Base-by-base conservation (phyloP, 1,140 invertebrate genomes). In the Helicoverpa armigera region DNA sequence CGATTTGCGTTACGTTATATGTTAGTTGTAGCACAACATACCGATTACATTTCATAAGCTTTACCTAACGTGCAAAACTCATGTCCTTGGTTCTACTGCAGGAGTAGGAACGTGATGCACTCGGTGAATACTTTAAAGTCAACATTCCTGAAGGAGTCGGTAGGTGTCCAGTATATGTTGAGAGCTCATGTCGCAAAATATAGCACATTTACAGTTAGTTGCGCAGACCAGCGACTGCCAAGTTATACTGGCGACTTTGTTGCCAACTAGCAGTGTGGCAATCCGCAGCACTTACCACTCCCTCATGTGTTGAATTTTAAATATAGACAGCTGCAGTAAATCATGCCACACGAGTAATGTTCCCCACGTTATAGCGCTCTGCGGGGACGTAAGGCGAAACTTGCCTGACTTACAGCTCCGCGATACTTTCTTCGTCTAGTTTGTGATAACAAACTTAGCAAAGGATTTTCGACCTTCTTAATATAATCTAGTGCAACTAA, bases 291-390 rank as follows among this genome's bases (percentile, higher is more conserved):
- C n/a, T 56, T 56, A 61, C 53, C 1, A 3, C 63, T 48, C 35
- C 63, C 35, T 3, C 63, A 50, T 31, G 35, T 16, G 35, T 16
- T 16, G 35, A 48, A 67, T 67, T 67, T 67, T 48, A 67, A 67
- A 67, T 48, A 67, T 48, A 35, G 43, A 67, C 63, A 48, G 23
- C 35, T 1, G 5, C 2, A n/a, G 48, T 50, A 67, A 50, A n/a
- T 67, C 63, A 48, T 14, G 48, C 14, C 3, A 11, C 50, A 50
- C 31, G n/a, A 48, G 43, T 18, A 48, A 2, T 18, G 16, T 67
- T 11, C 48, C 58, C 31, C 4, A 13, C 61, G 5, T 43, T 50
- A 67, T 67, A 31, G 35, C 43, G 4, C 35, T 16, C 63, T 16
- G n/a, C 35, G 31, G 35, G 16, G n/a, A 35, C 9, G 35, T 67